Percentiles rank a stretch among this genome's conserved stretches.
Conservation (phyloP, 2,113 vertebrate genomes). For the Ageneiosus marmoratus region DNA sequence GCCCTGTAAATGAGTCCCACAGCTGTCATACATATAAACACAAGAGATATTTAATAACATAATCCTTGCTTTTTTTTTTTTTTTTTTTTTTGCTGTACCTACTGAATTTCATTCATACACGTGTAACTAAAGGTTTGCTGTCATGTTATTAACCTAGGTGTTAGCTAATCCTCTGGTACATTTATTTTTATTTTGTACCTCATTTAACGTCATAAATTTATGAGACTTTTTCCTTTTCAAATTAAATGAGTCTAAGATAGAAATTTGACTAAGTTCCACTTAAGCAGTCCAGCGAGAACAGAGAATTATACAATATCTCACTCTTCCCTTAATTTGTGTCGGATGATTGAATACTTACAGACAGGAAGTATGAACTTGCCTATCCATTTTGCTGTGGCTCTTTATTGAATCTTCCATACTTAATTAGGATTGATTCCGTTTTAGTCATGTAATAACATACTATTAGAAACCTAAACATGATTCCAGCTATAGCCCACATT, state of each 20-base stretch:
- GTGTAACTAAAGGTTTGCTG: not conserved
- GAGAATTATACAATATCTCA: slow-evolving; percentile 2
- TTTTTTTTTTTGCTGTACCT: not conserved
- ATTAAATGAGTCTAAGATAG: not conserved
- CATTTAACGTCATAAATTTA: not conserved
- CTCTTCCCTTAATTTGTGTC: not conserved
- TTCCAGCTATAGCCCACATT: slow-evolving; percentile 16
- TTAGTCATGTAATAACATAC: slow-evolving; percentile 18
- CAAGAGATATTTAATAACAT: slow-evolving; percentile 35
- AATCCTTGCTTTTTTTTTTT: slow-evolving; percentile 2
- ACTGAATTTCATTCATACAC: slow-evolving; percentile 20
- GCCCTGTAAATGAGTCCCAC: slow-evolving; percentile 32
- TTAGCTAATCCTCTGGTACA: not conserved
- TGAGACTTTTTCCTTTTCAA: not conserved
- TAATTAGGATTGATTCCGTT: slow-evolving; percentile 13
- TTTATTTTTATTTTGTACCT: not conserved
- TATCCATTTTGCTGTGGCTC: not conserved
- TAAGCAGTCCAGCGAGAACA: not conserved
- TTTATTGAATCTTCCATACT: not conserved
- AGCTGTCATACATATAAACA: slow-evolving; percentile 28
- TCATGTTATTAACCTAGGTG: not conserved
- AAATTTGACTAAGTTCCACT: not conserved
- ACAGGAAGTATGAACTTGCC: slow-evolving; percentile 17
- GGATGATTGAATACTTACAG: slow-evolving; percentile 9
- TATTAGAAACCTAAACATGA: slow-evolving; percentile 9